Evolutionary conservation across 1,140 invertebrate species (phyloP), one percentile per base, ranked within the genome.

Genomic region (Choristoneura fumiferana): DNA sequence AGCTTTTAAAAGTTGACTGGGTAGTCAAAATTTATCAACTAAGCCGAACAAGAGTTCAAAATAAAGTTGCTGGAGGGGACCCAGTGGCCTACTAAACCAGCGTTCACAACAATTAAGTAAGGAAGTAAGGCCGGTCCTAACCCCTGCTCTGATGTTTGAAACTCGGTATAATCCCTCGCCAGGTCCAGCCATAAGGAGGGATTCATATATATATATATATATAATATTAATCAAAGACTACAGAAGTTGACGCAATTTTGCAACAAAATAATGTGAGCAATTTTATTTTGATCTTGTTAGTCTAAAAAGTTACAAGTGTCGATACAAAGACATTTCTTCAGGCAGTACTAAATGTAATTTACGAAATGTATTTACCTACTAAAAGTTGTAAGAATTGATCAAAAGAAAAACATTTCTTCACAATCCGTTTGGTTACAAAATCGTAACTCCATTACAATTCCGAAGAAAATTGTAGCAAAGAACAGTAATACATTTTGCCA

Each of bases 81-180:
- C 1, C 22, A 12, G n/a, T 49, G 14, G n/a, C 0, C 18, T 49
- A 43, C 4, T 49, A 22, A 33, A 49, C 10, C 22, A 49, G 22
- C 43, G n/a, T 22, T 22, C 22, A 33, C 22, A 49, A 49, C 18
- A 49, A 49, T 49, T 4, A 49, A 49, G 22, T 49, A n/a, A 10
- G 12, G 29, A 49, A 5, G 29, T 12, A 12, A n/a, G 29, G 22
- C n/a, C 43, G 12, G 29, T 49, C 22, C 40, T 12, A 49, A 49
- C 43, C 18, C 22, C 43, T 29, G 29, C 43, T 12, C 43, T 29
- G 29, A 17, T 12, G 43, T 33, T 49, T 13, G 22, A 49, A 49
- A 49, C 43, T 49, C 43, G 43, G 10, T 33, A 29, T 29, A 49
- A 49, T 33, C 22, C 22, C 22, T 29, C 22, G 22, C 22, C 18